These are phyloP conservation scores for Anoura caudifer DNA, from an alignment of 2,113 vertebrate species.

Conservation along the genomic window DNA sequence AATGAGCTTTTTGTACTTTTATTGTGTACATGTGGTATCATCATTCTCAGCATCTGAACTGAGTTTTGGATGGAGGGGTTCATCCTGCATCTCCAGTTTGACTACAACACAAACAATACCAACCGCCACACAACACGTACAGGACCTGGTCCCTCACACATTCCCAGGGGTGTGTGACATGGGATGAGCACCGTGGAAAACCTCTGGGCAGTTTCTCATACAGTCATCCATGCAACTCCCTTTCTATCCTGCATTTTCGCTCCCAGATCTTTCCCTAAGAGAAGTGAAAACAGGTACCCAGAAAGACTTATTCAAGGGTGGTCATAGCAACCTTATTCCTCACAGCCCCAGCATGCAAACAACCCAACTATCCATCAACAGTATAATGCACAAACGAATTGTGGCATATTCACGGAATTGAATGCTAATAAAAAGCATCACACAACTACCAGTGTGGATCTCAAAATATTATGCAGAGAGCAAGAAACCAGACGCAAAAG, in stretches of 20 bases:
- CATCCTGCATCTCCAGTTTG: not conserved
- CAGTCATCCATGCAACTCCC: not conserved
- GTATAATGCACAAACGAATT: not conserved
- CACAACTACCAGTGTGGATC: not conserved
- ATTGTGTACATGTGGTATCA: not conserved
- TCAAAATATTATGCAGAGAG: not conserved
- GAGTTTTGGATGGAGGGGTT: not conserved
- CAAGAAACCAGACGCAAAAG: not conserved
- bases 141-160: fast-evolving
- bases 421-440: not conserved
- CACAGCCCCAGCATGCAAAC: not conserved
- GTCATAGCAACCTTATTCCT: not conserved
- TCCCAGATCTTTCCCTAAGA: not conserved
- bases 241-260: not conserved
- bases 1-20: not conserved
- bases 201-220: not conserved
- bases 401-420: not conserved
- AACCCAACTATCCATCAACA: not conserved
- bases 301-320: not conserved
- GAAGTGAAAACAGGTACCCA: not conserved
- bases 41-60: not conserved
- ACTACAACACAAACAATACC: not conserved
- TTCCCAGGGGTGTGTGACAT: not conserved
- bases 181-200: fast-evolving
- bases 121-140: not conserved